Percentiles rank a stretch among this genome's conserved stretches.
Conservation (phyloP, 2,888 invertebrate genomes). For the Rugalucina vietnamica region DNA sequence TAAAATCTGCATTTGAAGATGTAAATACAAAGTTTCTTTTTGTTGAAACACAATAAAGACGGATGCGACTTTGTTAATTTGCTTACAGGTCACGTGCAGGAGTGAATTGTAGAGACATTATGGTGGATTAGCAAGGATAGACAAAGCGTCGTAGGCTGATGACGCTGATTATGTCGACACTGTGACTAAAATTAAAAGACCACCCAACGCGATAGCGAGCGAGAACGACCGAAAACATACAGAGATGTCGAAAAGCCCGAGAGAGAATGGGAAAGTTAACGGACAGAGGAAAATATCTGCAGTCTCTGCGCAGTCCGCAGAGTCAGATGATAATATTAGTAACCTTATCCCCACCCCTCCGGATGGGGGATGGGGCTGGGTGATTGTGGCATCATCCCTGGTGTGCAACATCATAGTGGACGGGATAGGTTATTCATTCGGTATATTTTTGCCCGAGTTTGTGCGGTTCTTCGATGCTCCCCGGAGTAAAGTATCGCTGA, state of each 20-base stretch:
- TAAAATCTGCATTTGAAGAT: no score
- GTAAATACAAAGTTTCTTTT: no score
- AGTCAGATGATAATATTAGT: slow-evolving; percentile 70
- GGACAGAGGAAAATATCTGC: not conserved
- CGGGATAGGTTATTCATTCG: slow-evolving; percentile 96
- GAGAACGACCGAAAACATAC: not conserved
- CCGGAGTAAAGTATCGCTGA: slow-evolving; percentile 91
- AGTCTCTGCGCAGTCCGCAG: slow-evolving; percentile 57
- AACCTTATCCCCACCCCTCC: slow-evolving; percentile 82
- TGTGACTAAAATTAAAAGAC: no score
- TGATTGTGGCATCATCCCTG: slow-evolving; percentile 95
- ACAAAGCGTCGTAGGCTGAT: no score
- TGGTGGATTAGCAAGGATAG: no score
- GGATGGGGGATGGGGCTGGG: slow-evolving; percentile 96
- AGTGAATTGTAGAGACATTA: no score
- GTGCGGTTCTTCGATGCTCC: slow-evolving; percentile 89
- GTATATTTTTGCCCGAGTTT: slow-evolving; percentile 89
- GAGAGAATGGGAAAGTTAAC: slow-evolving; percentile 35
- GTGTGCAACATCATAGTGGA: slow-evolving; percentile 97
- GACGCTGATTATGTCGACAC: no score
- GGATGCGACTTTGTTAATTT: no score
- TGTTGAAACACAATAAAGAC: no score
- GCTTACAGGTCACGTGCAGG: no score
- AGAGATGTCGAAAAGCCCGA: not conserved
- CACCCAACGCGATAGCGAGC: no score